These are phyloP conservation scores for Phymastichus coffea DNA, from an alignment of 1,140 invertebrate genomes.

Conservation along the genomic window DNA sequence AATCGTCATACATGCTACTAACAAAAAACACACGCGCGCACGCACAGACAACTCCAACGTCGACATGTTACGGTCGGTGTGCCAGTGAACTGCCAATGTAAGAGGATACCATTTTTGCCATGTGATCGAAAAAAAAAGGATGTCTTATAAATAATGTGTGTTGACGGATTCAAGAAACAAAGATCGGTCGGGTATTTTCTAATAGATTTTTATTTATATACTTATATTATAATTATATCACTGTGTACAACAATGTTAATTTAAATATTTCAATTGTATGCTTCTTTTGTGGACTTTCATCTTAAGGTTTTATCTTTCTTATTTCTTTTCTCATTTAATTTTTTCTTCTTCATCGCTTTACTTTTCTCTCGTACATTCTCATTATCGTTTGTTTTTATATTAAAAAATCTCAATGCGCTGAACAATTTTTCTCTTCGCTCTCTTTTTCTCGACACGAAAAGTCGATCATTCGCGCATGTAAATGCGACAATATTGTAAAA, in stretches of 20 bases:
- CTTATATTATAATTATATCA: conserved; percentile 61
- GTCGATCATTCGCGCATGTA: conserved; percentile 49
- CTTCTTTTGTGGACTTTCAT: conserved; percentile 48
- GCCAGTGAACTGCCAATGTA: no score
- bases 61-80: no score
- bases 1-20: conserved; percentile 35
- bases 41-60: no score
- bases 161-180: no score
- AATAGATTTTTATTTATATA: conserved; percentile 61
- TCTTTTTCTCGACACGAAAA: conserved; percentile 46
- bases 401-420: conserved; percentile 53
- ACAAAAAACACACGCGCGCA: no score
- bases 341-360: conserved; percentile 33
- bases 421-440: conserved; percentile 38
- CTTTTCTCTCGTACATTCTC: conserved; percentile 12
- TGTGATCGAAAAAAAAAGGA: background rate
- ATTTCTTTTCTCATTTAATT: conserved; percentile 30
- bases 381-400: conserved; percentile 40
- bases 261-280: conserved; percentile 58
- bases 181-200: conserved; percentile 50
- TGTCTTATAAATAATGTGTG: no score
- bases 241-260: conserved; percentile 60
- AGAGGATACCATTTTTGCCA: conserved; percentile 40
- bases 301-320: conserved; percentile 36
- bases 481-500: no score